Evolutionary conservation across 2,113 vertebrate genomes (phyloP).

Genomic region (Aphyosemion australe): DNA sequence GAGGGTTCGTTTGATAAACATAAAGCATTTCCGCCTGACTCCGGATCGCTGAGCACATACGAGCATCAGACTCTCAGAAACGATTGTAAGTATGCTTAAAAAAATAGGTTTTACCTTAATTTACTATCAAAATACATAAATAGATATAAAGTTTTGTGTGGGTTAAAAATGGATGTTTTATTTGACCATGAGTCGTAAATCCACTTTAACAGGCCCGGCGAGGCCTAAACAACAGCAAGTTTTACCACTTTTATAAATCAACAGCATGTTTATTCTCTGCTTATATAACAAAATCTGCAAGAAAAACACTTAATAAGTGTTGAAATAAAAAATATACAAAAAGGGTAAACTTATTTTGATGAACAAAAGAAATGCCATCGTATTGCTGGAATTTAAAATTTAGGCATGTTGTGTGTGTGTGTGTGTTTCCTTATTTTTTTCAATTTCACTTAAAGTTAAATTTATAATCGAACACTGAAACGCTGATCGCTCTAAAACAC

Average conservation of each 20-base stretch:
- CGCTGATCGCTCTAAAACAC: neutral
- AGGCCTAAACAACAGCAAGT: neutral
- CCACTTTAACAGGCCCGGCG: neutral
- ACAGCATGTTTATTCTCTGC: neutral
- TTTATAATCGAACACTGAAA: neutral
- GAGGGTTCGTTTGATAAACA: constrained; percentile 39
- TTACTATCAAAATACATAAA: neutral
- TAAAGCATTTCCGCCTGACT: constrained; percentile 48
- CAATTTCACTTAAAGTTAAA: neutral
- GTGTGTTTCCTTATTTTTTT: neutral
- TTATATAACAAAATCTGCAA: neutral
- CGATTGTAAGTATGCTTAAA: constrained; percentile 46
- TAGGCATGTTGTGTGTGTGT: neutral
- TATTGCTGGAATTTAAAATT: neutral
- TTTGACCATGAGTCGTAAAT: neutral
- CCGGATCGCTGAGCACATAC: constrained; percentile 20
- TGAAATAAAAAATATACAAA: neutral
- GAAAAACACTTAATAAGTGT: neutral
- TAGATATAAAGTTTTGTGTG: neutral
- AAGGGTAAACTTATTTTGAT: neutral
- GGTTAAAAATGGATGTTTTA: neutral
- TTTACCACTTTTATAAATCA: neutral
- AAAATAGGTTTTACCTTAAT: neutral
- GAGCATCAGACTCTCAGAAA: constrained; percentile 5
- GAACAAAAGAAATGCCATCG: neutral